Conservation (phyloP, 2,797 vertebrate genomes). For the Trachops cirrhosus region DNA sequence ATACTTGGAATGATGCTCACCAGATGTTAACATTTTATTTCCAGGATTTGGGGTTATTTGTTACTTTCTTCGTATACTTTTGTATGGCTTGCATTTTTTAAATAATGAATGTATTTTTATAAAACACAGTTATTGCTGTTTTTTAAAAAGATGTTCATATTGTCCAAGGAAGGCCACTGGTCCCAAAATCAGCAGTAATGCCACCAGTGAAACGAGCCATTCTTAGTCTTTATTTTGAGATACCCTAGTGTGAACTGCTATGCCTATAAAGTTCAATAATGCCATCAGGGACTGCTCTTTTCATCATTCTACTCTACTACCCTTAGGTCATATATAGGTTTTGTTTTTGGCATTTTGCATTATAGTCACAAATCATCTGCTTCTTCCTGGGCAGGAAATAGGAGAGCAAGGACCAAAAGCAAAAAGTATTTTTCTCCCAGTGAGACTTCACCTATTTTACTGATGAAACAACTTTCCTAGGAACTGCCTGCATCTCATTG, state of each 20-base stretch:
- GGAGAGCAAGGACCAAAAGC: not conserved
- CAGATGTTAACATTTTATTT: constrained; percentile 27
- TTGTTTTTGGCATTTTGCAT: constrained; percentile 5
- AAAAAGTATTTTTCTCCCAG: not conserved
- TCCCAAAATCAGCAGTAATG: not conserved
- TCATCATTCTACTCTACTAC: not conserved
- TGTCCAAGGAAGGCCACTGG: not conserved
- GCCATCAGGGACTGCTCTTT: not conserved
- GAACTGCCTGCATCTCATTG: not conserved
- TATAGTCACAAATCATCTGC: not conserved
- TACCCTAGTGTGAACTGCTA: not conserved
- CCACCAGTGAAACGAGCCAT: not conserved
- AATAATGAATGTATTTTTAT: not conserved
- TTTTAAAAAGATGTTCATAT: not conserved
- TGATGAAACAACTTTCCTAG: not conserved
- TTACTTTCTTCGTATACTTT: constrained; percentile 22
- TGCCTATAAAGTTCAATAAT: not conserved
- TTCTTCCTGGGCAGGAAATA: not conserved
- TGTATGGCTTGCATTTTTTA: constrained; percentile 10
- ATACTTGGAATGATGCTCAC: not conserved
- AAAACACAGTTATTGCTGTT: not conserved
- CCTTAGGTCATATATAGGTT: not conserved
- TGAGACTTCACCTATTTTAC: constrained; percentile 17
- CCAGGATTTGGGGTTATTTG: not conserved
- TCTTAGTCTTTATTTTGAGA: not conserved